These are phyloP conservation scores for Bos taurus DNA, from an alignment of 2,113 vertebrate genomes.

Conservation along the genomic window ARS-UCD2.0 NC_037339.1:62649501-62650000, in stretches of 20 bases:
- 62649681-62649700: background rate
- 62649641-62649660: background rate
- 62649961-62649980: background rate
- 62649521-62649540: background rate
- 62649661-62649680: background rate
- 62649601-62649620: background rate
- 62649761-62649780: background rate
- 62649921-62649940: background rate
- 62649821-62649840: background rate
- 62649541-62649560: background rate
- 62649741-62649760: background rate
- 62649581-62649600: background rate
- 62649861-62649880: background rate
- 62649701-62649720: background rate
- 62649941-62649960: background rate
- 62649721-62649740: background rate
- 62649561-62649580: background rate
- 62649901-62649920: background rate
- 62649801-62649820: background rate
- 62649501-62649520: background rate
- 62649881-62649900: background rate
- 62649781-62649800: background rate
- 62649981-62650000: background rate
- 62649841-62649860: background rate
- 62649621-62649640: background rate